phyloP scores from a whole-genome alignment of 2,888 invertebrate genomes.

The Cyclophora punctaria region DNA sequence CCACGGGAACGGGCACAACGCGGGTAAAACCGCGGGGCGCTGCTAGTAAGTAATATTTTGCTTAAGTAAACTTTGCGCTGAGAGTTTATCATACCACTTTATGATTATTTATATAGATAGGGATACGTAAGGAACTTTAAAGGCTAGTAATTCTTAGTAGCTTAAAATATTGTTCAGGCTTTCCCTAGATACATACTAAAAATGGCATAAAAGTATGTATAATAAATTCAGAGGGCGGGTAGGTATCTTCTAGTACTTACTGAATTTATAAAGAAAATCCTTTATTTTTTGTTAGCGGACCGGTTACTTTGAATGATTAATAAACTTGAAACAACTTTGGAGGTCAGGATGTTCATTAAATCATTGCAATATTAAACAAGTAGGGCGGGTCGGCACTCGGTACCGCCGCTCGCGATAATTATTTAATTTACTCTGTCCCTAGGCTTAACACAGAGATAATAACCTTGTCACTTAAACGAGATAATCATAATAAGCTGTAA shows the following conservation, averaged over 20 bases:
- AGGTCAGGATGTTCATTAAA: conserved; percentile 18
- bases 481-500: neutral
- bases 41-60: neutral
- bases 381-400: conserved; percentile 1
- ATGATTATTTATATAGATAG: too few species aligned
- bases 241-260: neutral
- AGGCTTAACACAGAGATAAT: conserved; percentile 8
- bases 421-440: conserved; percentile 13
- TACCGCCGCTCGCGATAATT: conserved; percentile 11
- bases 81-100: too few species aligned
- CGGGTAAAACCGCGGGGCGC: too few species aligned
- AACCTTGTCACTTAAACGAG: conserved; percentile 5
- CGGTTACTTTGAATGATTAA: conserved; percentile 11
- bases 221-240: neutral
- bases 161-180: too few species aligned
- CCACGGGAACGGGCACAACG: too few species aligned
- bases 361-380: conserved; percentile 18
- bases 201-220: neutral
- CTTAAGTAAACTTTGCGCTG: neutral
- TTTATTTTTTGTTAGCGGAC: conserved; percentile 6
- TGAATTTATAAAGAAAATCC: neutral
- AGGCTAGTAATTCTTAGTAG: too few species aligned
- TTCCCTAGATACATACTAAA: too few species aligned
- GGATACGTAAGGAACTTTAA: too few species aligned
- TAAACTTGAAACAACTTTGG: conserved; percentile 9